Evolutionary conservation across 2,113 vertebrate species (phyloP).

Genomic region (Thalassarche chlororhynchos): DNA sequence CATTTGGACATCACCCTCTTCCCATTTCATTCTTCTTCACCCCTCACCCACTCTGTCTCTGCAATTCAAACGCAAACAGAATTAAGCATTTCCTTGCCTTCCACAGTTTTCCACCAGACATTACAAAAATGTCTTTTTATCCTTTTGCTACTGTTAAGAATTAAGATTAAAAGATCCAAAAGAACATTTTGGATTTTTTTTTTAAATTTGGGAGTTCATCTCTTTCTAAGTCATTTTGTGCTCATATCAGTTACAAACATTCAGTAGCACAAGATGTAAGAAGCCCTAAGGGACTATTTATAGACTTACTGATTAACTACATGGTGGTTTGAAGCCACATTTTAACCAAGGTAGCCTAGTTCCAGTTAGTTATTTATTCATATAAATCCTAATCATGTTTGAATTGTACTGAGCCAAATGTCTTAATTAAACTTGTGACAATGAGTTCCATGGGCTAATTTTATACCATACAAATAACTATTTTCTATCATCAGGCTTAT

Average conservation of each 20-base stretch:
- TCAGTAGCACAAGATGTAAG: neutral
- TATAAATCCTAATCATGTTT: slow-evolving; percentile 3
- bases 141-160: neutral
- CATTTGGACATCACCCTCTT: neutral
- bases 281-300: neutral
- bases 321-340: neutral
- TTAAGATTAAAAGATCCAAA: neutral
- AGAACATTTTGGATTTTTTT: neutral
- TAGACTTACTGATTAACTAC: neutral
- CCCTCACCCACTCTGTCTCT: neutral
- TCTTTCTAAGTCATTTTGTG: neutral
- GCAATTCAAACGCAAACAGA: neutral
- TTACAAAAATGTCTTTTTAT: neutral
- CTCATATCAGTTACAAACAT: neutral
- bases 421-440: neutral
- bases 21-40: neutral
- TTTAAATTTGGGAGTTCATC: neutral
- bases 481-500: neutral
- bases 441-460: neutral
- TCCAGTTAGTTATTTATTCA: neutral
- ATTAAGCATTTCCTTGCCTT: neutral
- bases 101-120: neutral
- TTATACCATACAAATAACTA: neutral
- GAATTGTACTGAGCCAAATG: neutral
- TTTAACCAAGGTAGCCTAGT: neutral